phyloP scores from a whole-genome alignment of 2,113 vertebrate genomes.

The Scopus umbretta region DNA sequence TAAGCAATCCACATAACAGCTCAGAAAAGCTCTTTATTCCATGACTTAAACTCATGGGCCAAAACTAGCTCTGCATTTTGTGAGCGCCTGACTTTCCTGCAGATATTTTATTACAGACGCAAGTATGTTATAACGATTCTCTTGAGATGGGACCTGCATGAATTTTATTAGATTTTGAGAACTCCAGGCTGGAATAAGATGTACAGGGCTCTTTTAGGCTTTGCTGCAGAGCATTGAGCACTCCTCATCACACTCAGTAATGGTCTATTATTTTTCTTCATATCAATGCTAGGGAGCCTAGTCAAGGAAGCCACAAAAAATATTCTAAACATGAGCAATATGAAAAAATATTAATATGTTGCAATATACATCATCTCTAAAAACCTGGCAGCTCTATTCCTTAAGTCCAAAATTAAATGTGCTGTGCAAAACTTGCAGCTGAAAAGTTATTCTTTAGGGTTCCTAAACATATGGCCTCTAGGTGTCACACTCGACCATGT shows the following conservation, averaged over 20 bases:
- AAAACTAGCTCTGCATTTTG: not conserved
- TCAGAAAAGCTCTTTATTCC: not conserved
- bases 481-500: conserved; percentile 70
- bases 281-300: not conserved
- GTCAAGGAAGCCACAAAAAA: not conserved
- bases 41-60: accelerated
- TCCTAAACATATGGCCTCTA: conserved; percentile 64
- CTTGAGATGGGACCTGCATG: not conserved
- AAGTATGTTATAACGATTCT: not conserved
- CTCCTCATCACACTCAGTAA: not conserved
- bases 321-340: not conserved
- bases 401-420: not conserved
- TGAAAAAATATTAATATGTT: not conserved
- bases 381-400: not conserved
- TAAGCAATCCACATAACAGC: not conserved
- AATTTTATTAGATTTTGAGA: not conserved
- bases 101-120: not conserved
- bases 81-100: not conserved
- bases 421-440: not conserved
- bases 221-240: not conserved
- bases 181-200: not conserved
- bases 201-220: not conserved
- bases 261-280: not conserved
- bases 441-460: not conserved
- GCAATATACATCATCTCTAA: not conserved